These are phyloP conservation scores for Tenthredo amoena DNA, from an alignment of 2,888 invertebrate genomes.

Conservation along the genomic window DNA sequence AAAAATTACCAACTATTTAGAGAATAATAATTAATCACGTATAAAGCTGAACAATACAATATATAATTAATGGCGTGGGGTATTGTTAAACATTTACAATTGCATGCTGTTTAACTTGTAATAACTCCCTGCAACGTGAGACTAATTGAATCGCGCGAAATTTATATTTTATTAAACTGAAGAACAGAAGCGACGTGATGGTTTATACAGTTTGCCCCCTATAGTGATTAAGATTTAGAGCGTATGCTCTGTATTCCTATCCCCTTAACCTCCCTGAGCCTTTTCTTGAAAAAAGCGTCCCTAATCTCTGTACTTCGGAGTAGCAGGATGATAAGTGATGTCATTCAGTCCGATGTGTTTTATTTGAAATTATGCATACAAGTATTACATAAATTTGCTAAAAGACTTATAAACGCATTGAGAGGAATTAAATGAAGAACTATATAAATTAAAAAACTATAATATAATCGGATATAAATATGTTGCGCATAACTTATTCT, in stretches of 20 bases:
- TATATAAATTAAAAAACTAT: background rate
- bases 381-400: background rate
- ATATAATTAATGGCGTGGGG: conserved; percentile 46
- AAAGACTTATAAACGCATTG: conserved; percentile 1
- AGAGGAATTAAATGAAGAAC: background rate
- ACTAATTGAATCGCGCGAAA: conserved; percentile 51
- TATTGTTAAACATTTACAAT: conserved; percentile 56
- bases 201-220: conserved; percentile 39
- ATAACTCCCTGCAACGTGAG: conserved; percentile 56
- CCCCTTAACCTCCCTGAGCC: background rate
- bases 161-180: conserved; percentile 61
- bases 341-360: conserved; percentile 25
- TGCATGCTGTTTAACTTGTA: conserved; percentile 56
- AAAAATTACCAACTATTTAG: conserved; percentile 30
- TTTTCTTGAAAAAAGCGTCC: background rate
- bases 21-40: conserved; percentile 31
- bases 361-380: background rate
- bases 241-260: conserved; percentile 5
- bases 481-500: conserved; percentile 31
- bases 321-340: conserved; percentile 28
- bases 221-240: conserved; percentile 11
- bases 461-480: background rate
- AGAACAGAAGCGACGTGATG: conserved; percentile 39
- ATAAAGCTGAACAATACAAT: conserved; percentile 42
- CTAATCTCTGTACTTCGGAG: conserved; percentile 40